A percentile compares a stretch with the other conserved stretches of the same genome.
phyloP scores from a whole-genome alignment of 2,888 invertebrate species.

The Dendrolimus houi region DNA sequence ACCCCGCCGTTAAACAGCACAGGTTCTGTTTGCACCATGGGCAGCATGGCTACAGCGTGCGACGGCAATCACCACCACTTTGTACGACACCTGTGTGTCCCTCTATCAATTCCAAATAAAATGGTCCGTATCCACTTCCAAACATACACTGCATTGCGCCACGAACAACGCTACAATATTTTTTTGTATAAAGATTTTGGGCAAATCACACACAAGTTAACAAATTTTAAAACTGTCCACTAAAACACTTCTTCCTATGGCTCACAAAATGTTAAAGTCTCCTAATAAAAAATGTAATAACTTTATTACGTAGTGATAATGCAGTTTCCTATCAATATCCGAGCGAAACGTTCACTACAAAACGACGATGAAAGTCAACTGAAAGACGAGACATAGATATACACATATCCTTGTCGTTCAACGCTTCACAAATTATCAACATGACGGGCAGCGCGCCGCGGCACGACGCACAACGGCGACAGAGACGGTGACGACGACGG shows the following conservation, averaged over 20 bases:
- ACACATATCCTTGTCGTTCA: conserved; percentile 72
- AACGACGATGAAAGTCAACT: conserved; percentile 76
- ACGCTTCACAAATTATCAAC: conserved; percentile 68
- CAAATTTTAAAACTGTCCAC: conserved; percentile 17
- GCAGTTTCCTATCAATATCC: conserved; percentile 69
- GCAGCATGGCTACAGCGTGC: conserved; percentile 62
- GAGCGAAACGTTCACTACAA: conserved; percentile 74
- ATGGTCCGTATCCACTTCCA: conserved; percentile 59
- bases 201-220: conserved; percentile 27
- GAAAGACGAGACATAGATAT: conserved; percentile 75
- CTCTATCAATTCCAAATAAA: conserved; percentile 49
- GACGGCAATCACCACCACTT: conserved; percentile 44
- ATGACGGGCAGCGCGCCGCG: conserved; percentile 27
- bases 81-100: conserved; percentile 42
- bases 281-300: conserved; percentile 43
- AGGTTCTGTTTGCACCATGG: conserved; percentile 66
- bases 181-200: conserved; percentile 36
- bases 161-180: conserved; percentile 61
- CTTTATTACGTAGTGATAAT: conserved; percentile 70
- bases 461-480: conserved; percentile 29
- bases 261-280: conserved; percentile 27
- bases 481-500: conserved; percentile 19
- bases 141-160: conserved; percentile 76
- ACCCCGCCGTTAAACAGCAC: conserved; percentile 59
- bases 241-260: conserved; percentile 15